Evolutionary conservation across 2,113 vertebrate genomes (phyloP).

Genomic region (Alouatta palliata): DNA sequence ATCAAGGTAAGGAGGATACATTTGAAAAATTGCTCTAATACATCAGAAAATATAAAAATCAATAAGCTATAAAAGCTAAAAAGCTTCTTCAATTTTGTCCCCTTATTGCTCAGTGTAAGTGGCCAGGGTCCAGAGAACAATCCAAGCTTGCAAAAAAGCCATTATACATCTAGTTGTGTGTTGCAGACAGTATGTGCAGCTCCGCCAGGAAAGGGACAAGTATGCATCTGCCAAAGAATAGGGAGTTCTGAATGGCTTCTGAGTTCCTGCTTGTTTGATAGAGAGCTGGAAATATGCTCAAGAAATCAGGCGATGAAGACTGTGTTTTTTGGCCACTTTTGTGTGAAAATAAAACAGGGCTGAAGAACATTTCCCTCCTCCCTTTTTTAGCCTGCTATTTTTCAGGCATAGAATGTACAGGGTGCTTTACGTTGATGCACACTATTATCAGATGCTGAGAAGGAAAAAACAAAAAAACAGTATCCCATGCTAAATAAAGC

Average conservation of each 20-base stretch:
- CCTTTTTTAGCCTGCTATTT: not conserved
- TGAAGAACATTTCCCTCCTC: slow-evolving; percentile 16
- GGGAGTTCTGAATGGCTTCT: slow-evolving; percentile 51
- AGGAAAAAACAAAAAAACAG: not conserved
- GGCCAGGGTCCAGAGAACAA: slow-evolving; percentile 78
- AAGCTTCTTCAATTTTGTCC: slow-evolving; percentile 85
- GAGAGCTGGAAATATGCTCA: slow-evolving; percentile 70
- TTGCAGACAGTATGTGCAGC: slow-evolving; percentile 69
- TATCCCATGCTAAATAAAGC: not conserved
- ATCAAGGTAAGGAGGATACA: slow-evolving; percentile 82
- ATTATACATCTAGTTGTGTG: slow-evolving; percentile 74
- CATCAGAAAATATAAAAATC: slow-evolving; percentile 88
- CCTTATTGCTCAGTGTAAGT: slow-evolving; percentile 81
- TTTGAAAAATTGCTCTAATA: slow-evolving; percentile 88
- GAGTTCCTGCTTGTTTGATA: slow-evolving; percentile 69
- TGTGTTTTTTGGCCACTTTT: slow-evolving; percentile 47
- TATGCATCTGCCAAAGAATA: slow-evolving; percentile 62
- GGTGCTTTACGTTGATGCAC: not conserved
- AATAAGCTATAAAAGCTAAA: slow-evolving; percentile 88
- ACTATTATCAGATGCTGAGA: not conserved
- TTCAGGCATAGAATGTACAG: not conserved
- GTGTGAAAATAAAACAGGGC: slow-evolving; percentile 51
- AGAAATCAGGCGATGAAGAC: slow-evolving; percentile 61
- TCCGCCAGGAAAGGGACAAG: slow-evolving; percentile 53
- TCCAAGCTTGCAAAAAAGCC: slow-evolving; percentile 80